Percentiles rank a stretch among this genome's conserved stretches.
Evolutionary conservation across 1,140 invertebrate species (phyloP).

Genomic region (Drosophila sulfurigaster): DNA sequence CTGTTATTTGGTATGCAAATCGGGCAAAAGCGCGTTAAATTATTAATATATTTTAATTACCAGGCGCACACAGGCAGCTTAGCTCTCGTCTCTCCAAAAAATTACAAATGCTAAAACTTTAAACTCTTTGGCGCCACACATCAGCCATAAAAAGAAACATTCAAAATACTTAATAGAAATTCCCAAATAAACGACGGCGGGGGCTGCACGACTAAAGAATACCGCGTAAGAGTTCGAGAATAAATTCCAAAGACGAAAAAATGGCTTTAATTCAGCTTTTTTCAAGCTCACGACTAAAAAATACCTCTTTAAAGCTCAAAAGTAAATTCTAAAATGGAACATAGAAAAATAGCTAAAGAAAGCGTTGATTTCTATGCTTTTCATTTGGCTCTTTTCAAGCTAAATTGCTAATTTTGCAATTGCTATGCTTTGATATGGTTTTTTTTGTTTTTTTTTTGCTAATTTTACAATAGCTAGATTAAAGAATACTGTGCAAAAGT

Average conservation of each 20-base stretch:
- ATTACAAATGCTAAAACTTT: conserved; percentile 74
- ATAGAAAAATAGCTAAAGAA: too few species aligned
- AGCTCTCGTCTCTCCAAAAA: conserved; percentile 1
- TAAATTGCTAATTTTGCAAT: too few species aligned
- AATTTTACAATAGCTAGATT: too few species aligned
- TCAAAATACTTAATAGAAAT: conserved; percentile 8
- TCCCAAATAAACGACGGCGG: background rate
- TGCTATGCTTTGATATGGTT: too few species aligned
- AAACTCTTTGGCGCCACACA: conserved; percentile 75
- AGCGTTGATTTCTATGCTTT: background rate
- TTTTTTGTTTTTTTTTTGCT: too few species aligned
- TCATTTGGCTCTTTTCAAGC: too few species aligned
- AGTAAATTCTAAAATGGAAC: too few species aligned
- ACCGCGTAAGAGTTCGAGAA: background rate
- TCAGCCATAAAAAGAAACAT: conserved; percentile 33
- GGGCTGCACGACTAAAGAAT: background rate
- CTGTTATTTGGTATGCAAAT: conserved; percentile 68
- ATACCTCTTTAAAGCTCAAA: too few species aligned
- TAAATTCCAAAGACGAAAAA: background rate
- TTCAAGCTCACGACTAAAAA: too few species aligned
- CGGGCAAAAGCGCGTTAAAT: conserved; percentile 67
- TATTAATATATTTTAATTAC: conserved; percentile 82
- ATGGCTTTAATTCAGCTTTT: too few species aligned
- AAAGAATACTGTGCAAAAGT: too few species aligned
- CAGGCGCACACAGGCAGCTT: conserved; percentile 31